Percentiles rank a stretch among this genome's conserved stretches.
phyloP scores from a whole-genome alignment of 2,888 invertebrate species.

The Stegana nigrithorax region DNA sequence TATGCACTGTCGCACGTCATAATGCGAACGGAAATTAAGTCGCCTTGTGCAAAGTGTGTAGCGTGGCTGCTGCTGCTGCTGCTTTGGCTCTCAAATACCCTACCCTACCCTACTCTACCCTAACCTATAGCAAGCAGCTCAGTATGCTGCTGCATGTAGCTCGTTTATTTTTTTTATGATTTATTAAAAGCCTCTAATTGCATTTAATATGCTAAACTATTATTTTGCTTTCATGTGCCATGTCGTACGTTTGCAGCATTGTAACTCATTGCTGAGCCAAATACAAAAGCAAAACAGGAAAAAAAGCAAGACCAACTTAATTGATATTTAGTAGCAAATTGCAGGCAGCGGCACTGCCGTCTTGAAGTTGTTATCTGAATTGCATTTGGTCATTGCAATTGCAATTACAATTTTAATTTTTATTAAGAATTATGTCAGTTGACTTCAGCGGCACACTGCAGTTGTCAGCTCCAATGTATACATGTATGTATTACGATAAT shows the following conservation, averaged over 20 bases:
- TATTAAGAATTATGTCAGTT: slow-evolving; percentile 10
- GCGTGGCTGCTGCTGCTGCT: no score
- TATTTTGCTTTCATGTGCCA: neutral
- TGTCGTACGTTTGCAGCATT: neutral
- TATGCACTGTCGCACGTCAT: no score
- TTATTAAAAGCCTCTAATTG: slow-evolving; percentile 15
- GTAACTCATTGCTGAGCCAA: neutral
- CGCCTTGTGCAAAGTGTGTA: neutral
- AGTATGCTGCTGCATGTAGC: neutral
- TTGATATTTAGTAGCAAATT: neutral
- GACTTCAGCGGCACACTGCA: no score
- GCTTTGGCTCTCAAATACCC: no score
- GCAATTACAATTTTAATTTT: slow-evolving; percentile 8
- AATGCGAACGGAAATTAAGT: slow-evolving; percentile 10
- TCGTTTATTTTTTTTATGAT: slow-evolving; percentile 5
- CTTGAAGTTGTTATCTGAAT: neutral
- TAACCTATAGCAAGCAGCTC: neutral
- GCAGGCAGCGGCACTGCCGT: neutral
- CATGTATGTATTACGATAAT: no score
- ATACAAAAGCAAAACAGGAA: neutral
- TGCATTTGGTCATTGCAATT: slow-evolving; percentile 2
- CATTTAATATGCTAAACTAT: slow-evolving; percentile 17
- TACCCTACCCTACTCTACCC: neutral
- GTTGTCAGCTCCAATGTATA: no score
- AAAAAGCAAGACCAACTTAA: neutral